phyloP scores from a whole-genome alignment of 2,797 vertebrate species.

The Philypnodon macrostomus region DNA sequence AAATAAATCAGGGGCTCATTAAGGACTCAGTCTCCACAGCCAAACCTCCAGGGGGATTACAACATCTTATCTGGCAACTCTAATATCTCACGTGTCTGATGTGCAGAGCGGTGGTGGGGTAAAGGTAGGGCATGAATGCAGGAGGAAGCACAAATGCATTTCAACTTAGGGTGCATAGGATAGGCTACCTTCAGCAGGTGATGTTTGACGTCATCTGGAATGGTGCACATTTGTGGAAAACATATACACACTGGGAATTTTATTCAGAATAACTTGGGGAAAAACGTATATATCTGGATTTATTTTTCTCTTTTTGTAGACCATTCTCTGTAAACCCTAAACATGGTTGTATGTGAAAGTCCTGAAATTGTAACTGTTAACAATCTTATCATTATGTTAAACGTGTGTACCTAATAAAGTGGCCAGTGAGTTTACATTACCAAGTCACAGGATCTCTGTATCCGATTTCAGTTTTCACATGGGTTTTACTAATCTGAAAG shows the following conservation, averaged over 20 bases:
- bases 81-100: slow-evolving; percentile 37
- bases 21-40: slow-evolving; percentile 36
- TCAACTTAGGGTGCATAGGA: slow-evolving; percentile 25
- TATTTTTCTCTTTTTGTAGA: no score
- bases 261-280: no score
- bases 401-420: no score
- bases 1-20: slow-evolving; percentile 70
- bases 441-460: slow-evolving; percentile 10
- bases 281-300: no score
- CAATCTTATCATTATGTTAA: no score
- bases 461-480: slow-evolving; percentile 24
- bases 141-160: slow-evolving; percentile 48
- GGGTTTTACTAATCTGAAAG: slow-evolving; percentile 26
- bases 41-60: slow-evolving; percentile 40
- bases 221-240: slow-evolving; percentile 3
- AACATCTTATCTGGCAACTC: slow-evolving; percentile 32
- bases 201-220: slow-evolving; percentile 3
- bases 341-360: no score
- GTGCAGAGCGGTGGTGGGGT: slow-evolving; percentile 25
- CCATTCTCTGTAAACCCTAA: no score
- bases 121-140: slow-evolving; percentile 29
- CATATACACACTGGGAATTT: no score
- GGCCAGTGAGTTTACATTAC: no score
- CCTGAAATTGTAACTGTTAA: no score
- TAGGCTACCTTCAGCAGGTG: no score